Conservation (phyloP, 2,888 invertebrate species). For the Lysandra bellargus region DNA sequence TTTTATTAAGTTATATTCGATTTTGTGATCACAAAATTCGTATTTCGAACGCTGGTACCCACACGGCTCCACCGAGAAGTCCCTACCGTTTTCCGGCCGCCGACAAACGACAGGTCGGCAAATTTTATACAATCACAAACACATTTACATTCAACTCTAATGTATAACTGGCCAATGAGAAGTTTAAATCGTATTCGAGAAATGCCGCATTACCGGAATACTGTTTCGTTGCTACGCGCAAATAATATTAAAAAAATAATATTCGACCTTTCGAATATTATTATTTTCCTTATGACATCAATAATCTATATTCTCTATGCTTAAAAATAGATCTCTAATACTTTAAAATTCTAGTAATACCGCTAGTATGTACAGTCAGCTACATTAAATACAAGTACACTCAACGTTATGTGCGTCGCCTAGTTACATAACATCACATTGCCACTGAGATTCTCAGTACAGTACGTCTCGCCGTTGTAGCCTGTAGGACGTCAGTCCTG, state of each 20-base stretch:
- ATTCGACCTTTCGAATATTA: no score
- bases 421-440: conserved; percentile 39
- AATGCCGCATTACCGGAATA: conserved; percentile 54
- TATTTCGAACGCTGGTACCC: conserved; percentile 27
- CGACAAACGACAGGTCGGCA: conserved; percentile 21
- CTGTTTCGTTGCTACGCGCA: conserved; percentile 74
- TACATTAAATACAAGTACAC: conserved; percentile 55
- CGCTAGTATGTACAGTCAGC: conserved; percentile 67
- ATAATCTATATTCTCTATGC: conserved; percentile 57
- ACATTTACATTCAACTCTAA: conserved; percentile 56
- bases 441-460: conserved; percentile 58
- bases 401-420: conserved; percentile 44
- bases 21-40: conserved; percentile 13
- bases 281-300: no score
- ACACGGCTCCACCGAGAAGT: conserved; percentile 27
- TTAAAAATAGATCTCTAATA: conserved; percentile 71
- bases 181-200: conserved; percentile 37
- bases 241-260: conserved; percentile 67
- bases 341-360: conserved; percentile 54
- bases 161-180: conserved; percentile 46
- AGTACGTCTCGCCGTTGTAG: conserved; percentile 37
- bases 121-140: conserved; percentile 40
- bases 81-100: conserved; percentile 1
- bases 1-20: conserved; percentile 6
- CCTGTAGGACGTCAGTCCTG: conserved; percentile 37